These are phyloP conservation scores for Neomonachus schauinslandi DNA, from an alignment of 2,113 vertebrate genomes.

Conservation along the genomic window DNA sequence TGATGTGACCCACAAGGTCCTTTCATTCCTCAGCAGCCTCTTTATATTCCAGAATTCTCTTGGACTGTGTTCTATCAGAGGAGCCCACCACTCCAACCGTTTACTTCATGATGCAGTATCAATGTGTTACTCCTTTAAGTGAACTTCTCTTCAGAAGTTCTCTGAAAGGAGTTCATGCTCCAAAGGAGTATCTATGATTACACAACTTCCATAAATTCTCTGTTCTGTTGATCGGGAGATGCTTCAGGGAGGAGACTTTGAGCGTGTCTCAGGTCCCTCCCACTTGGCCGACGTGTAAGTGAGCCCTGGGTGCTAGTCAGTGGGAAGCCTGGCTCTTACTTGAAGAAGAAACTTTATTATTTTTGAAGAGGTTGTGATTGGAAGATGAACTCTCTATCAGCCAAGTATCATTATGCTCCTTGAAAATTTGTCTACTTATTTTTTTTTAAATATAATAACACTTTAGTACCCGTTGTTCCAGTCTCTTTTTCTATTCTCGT, in stretches of 20 bases:
- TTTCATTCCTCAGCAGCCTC: not conserved
- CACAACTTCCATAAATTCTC: not conserved
- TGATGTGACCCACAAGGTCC: not conserved
- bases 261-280: not conserved
- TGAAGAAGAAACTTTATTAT: not conserved
- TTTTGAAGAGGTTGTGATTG: not conserved
- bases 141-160: constrained; percentile 20
- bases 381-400: not conserved
- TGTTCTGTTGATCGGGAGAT: not conserved
- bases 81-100: not conserved
- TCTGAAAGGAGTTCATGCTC: constrained; percentile 4
- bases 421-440: not conserved
- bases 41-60: not conserved
- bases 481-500: not conserved
- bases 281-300: not conserved
- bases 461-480: not conserved
- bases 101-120: not conserved
- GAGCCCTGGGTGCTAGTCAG: not conserved
- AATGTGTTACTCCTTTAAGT: not conserved
- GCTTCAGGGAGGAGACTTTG: not conserved
- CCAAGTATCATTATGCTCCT: not conserved
- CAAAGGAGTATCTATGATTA: not conserved
- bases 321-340: not conserved
- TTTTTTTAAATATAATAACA: not conserved
- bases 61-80: not conserved